These are phyloP conservation scores for Psittacara wagleri DNA, from an alignment of 2,113 vertebrate genomes.

Conservation along the genomic window DNA sequence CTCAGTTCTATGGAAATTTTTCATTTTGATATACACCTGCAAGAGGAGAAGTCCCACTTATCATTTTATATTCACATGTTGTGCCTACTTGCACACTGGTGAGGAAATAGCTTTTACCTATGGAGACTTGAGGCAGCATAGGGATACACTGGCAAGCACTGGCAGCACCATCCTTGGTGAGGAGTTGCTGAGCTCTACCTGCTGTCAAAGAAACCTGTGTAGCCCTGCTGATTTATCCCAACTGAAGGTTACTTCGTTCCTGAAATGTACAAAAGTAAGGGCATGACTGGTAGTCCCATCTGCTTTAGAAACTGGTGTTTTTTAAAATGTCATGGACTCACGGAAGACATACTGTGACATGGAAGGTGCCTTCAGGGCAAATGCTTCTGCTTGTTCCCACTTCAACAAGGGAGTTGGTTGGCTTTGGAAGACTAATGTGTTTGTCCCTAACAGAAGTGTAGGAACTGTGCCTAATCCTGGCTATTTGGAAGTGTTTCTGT, in stretches of 20 bases:
- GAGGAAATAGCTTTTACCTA: neutral
- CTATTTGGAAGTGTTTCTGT: neutral
- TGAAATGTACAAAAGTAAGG: neutral
- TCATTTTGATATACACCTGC: neutral
- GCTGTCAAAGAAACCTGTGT: neutral
- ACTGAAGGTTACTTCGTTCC: neutral
- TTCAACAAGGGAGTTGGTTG: neutral
- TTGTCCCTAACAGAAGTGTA: neutral
- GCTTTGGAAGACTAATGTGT: neutral
- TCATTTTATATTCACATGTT: neutral
- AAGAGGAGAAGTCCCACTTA: neutral
- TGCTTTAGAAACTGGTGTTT: neutral
- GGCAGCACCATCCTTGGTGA: neutral
- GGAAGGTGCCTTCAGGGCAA: neutral
- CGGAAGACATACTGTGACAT: rapidly evolving
- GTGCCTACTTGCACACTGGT: neutral
- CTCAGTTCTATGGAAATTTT: neutral
- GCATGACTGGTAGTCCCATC: neutral
- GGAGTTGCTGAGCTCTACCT: neutral
- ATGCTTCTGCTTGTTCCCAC: neutral
- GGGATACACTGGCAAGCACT: neutral
- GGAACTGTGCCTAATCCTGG: neutral
- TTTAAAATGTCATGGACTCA: neutral
- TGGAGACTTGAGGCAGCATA: neutral
- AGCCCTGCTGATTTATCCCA: neutral